Evolutionary conservation across 2,888 invertebrate genomes (phyloP), one percentile per base, ranked within the genome.

Genomic region (Lasioglossum villosulum): DNA sequence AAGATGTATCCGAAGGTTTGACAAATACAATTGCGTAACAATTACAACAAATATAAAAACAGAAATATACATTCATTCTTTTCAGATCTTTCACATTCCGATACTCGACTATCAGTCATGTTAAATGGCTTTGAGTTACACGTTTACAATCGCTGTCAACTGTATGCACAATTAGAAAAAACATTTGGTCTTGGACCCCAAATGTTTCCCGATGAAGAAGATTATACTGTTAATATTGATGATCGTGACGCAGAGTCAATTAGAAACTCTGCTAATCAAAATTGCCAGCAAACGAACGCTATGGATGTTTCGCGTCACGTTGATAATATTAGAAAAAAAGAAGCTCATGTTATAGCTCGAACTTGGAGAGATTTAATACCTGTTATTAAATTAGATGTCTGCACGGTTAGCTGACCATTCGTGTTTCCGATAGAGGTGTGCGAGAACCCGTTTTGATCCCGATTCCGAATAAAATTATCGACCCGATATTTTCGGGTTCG

Each of bases 361-460:
- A 98, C 98, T 4, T 99, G 99, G 99, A 96, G 99, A 88, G 99
- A 99, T 96, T 96, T 99, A 89, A 98, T 99, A 93, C 99, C 99
- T 56, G 99, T 99, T 79, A 99, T 99, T 86, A 99, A 99, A 96
- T 96, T 99, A 89, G 99, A 99, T 94, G 97, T 99, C 76, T 98
- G 98, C 91, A 97, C 98, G 52, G 97, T 97, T 95, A 96, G 96
- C 95, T 82, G 30, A 34, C 23, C 39, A 68, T 74, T 59, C 0
- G 45, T 59, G 72, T 52, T 37, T 23, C 4, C 56, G n/a, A 56
- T 56, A n/a, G 56, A 56, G 56, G n/a, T 56, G n/a, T 56, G 56
- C n/a, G n/a, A n/a, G n/a, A 56, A 56, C 12, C 12, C 10, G n/a
- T 56, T n/a, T n/a, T n/a, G n/a, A n/a, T n/a, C n/a, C 56, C n/a